Evolutionary conservation across 1,140 invertebrate genomes (phyloP).

Genomic region (Lerema accius): DNA sequence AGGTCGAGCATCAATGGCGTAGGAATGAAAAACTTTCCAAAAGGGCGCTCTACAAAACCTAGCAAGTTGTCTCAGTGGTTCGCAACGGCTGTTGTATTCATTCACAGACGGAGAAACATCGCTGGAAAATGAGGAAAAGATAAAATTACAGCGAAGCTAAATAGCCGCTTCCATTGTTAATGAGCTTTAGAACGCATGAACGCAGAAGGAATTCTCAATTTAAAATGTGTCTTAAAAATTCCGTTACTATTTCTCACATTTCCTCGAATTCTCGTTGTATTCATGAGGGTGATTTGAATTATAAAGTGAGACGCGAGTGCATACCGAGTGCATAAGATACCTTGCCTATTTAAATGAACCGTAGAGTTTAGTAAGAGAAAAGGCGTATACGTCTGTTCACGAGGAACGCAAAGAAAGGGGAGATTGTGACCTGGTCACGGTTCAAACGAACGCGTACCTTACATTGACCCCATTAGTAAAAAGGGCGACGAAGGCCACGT

Average conservation of each 20-base stretch:
- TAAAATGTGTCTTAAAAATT: slow-evolving; percentile 49
- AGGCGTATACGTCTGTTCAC: slow-evolving; percentile 47
- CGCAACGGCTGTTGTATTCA: slow-evolving; percentile 32
- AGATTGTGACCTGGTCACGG: slow-evolving; percentile 14
- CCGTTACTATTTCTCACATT: slow-evolving; percentile 81
- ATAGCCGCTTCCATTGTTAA: slow-evolving; percentile 36
- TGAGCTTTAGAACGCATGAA: slow-evolving; percentile 33
- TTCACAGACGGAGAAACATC: slow-evolving; percentile 30
- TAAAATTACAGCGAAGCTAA: slow-evolving; percentile 36
- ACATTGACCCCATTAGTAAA: slow-evolving; percentile 8
- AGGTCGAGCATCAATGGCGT: slow-evolving; percentile 20
- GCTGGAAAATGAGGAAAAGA: slow-evolving; percentile 33
- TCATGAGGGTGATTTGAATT: slow-evolving; percentile 75
- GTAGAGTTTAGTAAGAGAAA: slow-evolving; percentile 52
- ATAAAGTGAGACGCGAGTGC: slow-evolving; percentile 75
- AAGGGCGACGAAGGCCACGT: background rate
- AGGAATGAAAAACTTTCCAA: slow-evolving; percentile 31
- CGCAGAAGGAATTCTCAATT: slow-evolving; percentile 33
- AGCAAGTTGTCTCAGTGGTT: slow-evolving; percentile 26
- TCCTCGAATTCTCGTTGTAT: slow-evolving; percentile 61
- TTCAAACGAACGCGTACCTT: slow-evolving; percentile 26
- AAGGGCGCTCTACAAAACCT: slow-evolving; percentile 33
- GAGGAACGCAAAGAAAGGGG: slow-evolving; percentile 16
- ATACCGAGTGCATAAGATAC: slow-evolving; percentile 75
- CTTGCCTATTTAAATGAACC: slow-evolving; percentile 72